These are phyloP conservation scores for Scopus umbretta DNA, from an alignment of 2,113 vertebrate genomes.

Conservation along the genomic window DNA sequence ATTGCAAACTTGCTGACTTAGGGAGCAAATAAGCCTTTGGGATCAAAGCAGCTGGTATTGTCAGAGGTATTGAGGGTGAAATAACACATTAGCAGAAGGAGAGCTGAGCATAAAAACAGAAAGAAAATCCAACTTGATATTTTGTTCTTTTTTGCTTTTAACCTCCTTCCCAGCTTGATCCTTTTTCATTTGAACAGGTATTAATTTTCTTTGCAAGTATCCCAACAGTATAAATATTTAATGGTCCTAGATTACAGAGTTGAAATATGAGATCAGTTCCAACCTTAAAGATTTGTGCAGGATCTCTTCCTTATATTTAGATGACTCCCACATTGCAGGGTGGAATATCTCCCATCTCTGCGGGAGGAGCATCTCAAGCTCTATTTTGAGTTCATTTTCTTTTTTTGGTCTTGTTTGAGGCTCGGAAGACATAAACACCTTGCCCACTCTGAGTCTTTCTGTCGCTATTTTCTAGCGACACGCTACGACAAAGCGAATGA, in stretches of 20 bases:
- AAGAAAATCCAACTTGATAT: constrained; percentile 26
- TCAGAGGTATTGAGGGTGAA: neutral
- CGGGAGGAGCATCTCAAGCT: neutral
- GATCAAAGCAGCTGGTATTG: constrained; percentile 56
- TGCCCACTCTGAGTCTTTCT: neutral
- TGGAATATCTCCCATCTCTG: neutral
- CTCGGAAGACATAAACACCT: constrained; percentile 38
- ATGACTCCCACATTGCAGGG: neutral
- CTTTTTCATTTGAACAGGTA: constrained; percentile 41
- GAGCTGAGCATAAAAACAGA: neutral
- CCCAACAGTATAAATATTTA: constrained; percentile 52
- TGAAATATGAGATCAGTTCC: neutral
- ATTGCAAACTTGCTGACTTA: constrained; percentile 35
- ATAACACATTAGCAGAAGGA: neutral
- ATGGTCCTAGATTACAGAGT: constrained; percentile 10
- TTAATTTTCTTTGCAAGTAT: constrained; percentile 54
- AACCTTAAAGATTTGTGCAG: neutral
- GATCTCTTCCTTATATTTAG: neutral
- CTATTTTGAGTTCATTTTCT: constrained; percentile 44
- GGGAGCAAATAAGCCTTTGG: constrained; percentile 38
- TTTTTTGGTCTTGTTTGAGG: neutral
- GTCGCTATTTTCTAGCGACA: neutral
- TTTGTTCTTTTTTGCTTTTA: constrained; percentile 34
- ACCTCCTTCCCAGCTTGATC: constrained; percentile 26
- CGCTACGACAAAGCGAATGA: neutral